phyloP scores from a whole-genome alignment of 2,888 invertebrate genomes.

The Morpho helenor region DNA sequence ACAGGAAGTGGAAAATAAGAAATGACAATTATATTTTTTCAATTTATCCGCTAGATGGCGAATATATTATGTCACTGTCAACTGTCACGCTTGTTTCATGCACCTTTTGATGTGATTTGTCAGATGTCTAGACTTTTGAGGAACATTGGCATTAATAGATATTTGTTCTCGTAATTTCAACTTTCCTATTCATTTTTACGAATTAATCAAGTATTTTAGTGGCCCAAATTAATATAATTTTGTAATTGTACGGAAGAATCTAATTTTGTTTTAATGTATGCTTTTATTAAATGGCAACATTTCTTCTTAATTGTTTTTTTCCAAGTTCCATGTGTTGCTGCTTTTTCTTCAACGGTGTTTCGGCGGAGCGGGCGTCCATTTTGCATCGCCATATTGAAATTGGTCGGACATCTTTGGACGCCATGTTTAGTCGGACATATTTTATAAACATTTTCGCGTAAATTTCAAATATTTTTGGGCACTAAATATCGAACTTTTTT shows the following conservation, averaged over 20 bases:
- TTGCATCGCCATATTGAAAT: slow-evolving; percentile 80
- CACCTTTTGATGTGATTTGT: too few species aligned
- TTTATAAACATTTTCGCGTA: slow-evolving; percentile 84
- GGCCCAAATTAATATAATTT: too few species aligned
- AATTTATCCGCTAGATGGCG: slow-evolving; percentile 40
- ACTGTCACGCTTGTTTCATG: not conserved
- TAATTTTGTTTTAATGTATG: too few species aligned
- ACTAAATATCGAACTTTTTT: slow-evolving; percentile 73
- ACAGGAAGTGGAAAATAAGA: slow-evolving; percentile 63
- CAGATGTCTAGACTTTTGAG: too few species aligned
- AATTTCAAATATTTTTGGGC: slow-evolving; percentile 78
- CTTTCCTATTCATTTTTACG: too few species aligned
- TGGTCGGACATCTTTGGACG: slow-evolving; percentile 83
- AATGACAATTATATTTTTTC: slow-evolving; percentile 26
- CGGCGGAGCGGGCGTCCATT: slow-evolving; percentile 70
- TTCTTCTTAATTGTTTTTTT: slow-evolving; percentile 21
- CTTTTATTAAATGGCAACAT: slow-evolving; percentile 39
- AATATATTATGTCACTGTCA: not conserved
- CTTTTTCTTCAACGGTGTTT: slow-evolving; percentile 43
- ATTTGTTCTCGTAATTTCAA: too few species aligned
- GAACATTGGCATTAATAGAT: too few species aligned
- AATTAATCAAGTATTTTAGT: too few species aligned
- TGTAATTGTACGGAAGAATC: too few species aligned
- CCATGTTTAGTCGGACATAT: slow-evolving; percentile 88
- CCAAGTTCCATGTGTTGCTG: slow-evolving; percentile 24